phyloP scores from a whole-genome alignment of 2,797 vertebrate genomes.

The Rhyacichthys aspro region DNA sequence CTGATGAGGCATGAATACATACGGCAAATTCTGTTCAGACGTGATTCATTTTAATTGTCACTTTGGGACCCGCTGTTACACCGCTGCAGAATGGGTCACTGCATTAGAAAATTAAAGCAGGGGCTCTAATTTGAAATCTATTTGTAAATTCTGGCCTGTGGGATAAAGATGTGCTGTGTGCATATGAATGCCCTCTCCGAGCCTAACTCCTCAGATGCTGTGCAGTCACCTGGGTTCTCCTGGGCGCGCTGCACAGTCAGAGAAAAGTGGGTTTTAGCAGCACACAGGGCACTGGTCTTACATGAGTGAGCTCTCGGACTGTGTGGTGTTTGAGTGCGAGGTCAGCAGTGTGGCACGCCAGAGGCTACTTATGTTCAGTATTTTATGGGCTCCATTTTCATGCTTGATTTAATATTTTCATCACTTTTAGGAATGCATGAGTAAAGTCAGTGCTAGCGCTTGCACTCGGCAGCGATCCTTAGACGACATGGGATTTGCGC shows the following conservation, averaged over 20 bases:
- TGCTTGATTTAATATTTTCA: conserved; percentile 68
- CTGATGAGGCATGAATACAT: conserved; percentile 92
- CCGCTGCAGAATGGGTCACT: conserved; percentile 88
- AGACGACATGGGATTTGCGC: conserved; percentile 36
- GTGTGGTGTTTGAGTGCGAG: conserved; percentile 45
- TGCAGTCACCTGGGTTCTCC: conserved; percentile 66
- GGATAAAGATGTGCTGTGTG: conserved; percentile 78
- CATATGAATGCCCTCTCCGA: conserved; percentile 62
- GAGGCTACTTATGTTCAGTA: conserved; percentile 66
- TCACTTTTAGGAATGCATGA: conserved; percentile 48
- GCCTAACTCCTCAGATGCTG: conserved; percentile 49
- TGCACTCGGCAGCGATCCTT: conserved; percentile 45
- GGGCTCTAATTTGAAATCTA: conserved; percentile 85
- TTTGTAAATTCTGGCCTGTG: conserved; percentile 86
- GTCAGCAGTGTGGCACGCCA: conserved; percentile 53
- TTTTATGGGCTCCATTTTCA: conserved; percentile 63
- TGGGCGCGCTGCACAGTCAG: conserved; percentile 50
- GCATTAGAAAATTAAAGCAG: conserved; percentile 89
- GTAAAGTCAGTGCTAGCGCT: conserved; percentile 26
- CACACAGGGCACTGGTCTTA: conserved; percentile 52
- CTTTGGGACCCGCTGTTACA: conserved; percentile 88
- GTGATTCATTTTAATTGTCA: conserved; percentile 97
- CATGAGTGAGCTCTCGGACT: conserved; percentile 53
- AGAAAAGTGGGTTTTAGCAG: conserved; percentile 64
- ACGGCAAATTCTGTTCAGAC: conserved; percentile 84